Evolutionary conservation across 2,888 invertebrate genomes (phyloP).

Genomic region (Campaea margaritaria): DNA sequence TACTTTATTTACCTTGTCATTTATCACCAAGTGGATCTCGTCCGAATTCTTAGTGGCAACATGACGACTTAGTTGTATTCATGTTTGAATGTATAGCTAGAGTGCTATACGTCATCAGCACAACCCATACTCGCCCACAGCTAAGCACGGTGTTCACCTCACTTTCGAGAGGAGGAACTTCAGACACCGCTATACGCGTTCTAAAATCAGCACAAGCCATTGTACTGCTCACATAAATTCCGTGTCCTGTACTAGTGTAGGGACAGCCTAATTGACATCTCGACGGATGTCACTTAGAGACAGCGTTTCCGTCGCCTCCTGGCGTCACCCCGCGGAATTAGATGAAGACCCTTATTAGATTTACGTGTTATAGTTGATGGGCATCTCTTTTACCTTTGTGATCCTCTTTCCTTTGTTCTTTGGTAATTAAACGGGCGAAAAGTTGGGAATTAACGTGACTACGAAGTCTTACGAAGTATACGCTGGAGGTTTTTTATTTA

Average conservation of each 20-base stretch:
- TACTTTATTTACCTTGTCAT: too few relatives aligned
- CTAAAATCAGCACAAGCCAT: not conserved
- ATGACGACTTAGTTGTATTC: too few relatives aligned
- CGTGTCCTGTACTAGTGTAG: constrained; percentile 24
- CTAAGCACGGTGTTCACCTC: too few relatives aligned
- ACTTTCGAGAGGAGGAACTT: too few relatives aligned
- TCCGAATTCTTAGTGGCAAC: too few relatives aligned
- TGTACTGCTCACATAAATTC: constrained; percentile 2
- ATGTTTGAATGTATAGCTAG: too few relatives aligned
- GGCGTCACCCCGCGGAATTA: constrained; percentile 47
- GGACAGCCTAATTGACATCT: constrained; percentile 63
- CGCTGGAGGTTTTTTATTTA: constrained; percentile 14
- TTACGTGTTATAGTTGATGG: constrained; percentile 44
- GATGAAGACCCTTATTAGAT: constrained; percentile 51
- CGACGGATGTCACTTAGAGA: constrained; percentile 65
- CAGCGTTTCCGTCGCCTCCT: constrained; percentile 42
- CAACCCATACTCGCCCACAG: too few relatives aligned
- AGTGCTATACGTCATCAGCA: too few relatives aligned
- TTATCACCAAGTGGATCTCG: too few relatives aligned
- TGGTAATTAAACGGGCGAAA: constrained; percentile 28
- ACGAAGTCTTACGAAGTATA: constrained; percentile 16
- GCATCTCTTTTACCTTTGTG: constrained; percentile 44
- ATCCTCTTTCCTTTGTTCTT: constrained; percentile 36
- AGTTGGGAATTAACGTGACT: constrained; percentile 27
- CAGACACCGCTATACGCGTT: not conserved